phyloP scores from a whole-genome alignment of 1,140 invertebrate genomes.

The Sinonovacula constricta region DNA sequence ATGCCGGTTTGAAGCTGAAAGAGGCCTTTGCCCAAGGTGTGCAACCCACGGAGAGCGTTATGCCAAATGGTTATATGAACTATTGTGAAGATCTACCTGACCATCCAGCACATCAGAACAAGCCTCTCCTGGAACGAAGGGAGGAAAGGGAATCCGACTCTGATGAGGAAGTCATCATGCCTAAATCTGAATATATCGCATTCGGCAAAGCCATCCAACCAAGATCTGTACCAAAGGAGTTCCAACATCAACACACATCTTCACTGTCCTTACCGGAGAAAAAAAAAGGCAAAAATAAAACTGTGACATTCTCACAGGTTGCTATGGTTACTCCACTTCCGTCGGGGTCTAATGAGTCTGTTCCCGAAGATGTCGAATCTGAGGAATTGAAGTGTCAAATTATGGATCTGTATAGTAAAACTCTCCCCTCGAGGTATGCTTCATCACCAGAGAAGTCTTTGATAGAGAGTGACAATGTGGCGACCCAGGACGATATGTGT shows the following conservation, averaged over 20 bases:
- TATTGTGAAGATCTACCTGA: slow-evolving; percentile 33
- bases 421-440: slow-evolving; percentile 16
- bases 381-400: slow-evolving; percentile 56
- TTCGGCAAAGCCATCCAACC: slow-evolving; percentile 60
- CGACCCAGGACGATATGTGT: slow-evolving; percentile 48
- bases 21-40: slow-evolving; percentile 57
- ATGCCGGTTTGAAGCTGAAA: slow-evolving; percentile 55
- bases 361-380: slow-evolving; percentile 54
- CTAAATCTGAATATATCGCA: slow-evolving; percentile 43
- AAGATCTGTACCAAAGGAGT: slow-evolving; percentile 45
- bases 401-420: slow-evolving; percentile 55
- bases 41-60: neutral
- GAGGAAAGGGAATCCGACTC: slow-evolving; percentile 44
- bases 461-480: slow-evolving; percentile 50
- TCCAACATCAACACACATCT: too few relatives aligned
- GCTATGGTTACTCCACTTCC: slow-evolving; percentile 73
- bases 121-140: slow-evolving; percentile 48
- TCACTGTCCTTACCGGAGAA: slow-evolving; percentile 49
- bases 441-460: slow-evolving; percentile 47
- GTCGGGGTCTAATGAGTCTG: slow-evolving; percentile 70
- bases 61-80: slow-evolving; percentile 45
- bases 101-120: slow-evolving; percentile 34
- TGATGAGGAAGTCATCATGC: slow-evolving; percentile 35
- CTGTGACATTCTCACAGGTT: slow-evolving; percentile 72
- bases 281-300: slow-evolving; percentile 64